A percentile compares a stretch with the other conserved stretches of the same genome.
phyloP scores from a whole-genome alignment of 1,140 invertebrate genomes.

The Oncopeltus fasciatus region DNA sequence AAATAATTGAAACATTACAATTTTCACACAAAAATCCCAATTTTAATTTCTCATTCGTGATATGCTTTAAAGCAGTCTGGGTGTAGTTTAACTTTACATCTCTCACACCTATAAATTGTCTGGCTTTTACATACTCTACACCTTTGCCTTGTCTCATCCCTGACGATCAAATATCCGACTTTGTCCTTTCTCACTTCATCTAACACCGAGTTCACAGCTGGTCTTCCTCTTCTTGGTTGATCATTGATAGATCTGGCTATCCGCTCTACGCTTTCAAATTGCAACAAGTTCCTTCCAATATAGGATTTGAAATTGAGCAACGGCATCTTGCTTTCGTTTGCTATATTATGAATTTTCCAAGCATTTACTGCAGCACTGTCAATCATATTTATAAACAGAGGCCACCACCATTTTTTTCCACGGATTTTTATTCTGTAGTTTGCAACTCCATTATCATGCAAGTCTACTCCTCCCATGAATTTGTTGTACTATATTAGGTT shows the following conservation, averaged over 20 bases:
- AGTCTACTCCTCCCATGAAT: constrained; percentile 25
- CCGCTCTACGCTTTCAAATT: not conserved
- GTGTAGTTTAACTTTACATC: not conserved
- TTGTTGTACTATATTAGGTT: constrained; percentile 22
- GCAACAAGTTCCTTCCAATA: not conserved
- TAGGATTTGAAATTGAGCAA: constrained; percentile 6
- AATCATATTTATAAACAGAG: constrained; percentile 24
- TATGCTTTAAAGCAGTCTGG: not conserved
- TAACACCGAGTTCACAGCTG: not conserved
- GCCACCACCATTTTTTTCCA: constrained; percentile 27
- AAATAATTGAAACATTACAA: not conserved
- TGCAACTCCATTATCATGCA: constrained; percentile 23
- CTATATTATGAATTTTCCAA: constrained; percentile 17
- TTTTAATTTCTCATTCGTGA: not conserved
- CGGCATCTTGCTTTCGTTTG: constrained; percentile 6
- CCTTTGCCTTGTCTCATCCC: not conserved
- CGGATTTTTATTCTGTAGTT: constrained; percentile 24
- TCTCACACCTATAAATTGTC: constrained; percentile 7
- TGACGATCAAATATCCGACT: not conserved
- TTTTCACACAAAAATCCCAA: not conserved
- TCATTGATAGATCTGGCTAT: not conserved
- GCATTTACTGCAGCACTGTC: constrained; percentile 25
- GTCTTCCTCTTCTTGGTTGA: not conserved
- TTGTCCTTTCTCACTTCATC: not conserved
- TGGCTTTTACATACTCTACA: not conserved